Conservation (phyloP, 1,140 invertebrate species). For the Macrobrachium rosenbergii region DNA sequence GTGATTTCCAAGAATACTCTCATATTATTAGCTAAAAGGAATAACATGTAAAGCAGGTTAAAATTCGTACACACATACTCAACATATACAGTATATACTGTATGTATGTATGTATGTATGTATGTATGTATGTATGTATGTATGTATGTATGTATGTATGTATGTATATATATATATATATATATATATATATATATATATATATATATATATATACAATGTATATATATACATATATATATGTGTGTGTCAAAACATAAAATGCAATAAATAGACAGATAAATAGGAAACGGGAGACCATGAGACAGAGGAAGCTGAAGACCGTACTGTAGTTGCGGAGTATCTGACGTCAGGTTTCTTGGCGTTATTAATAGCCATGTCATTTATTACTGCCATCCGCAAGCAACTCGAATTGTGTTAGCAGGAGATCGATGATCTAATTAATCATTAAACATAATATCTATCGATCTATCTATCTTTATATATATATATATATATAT, state of each 20-base stretch:
- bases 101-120: background rate
- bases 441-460: background rate
- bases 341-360: too few relatives aligned
- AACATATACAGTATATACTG: background rate
- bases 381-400: too few relatives aligned
- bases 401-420: too few relatives aligned
- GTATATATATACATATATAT: slow-evolving; percentile 4
- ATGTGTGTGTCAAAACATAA: background rate
- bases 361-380: background rate
- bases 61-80: background rate
- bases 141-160: background rate
- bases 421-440: background rate
- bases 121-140: background rate
- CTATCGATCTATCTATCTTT: too few relatives aligned
- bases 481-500: too few relatives aligned
- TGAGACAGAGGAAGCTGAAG: too few relatives aligned
- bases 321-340: too few relatives aligned
- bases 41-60: background rate
- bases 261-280: too few relatives aligned
- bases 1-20: too few relatives aligned
- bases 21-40: too few relatives aligned
- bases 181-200: slow-evolving; percentile 18
- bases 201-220: slow-evolving; percentile 11
- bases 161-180: background rate
- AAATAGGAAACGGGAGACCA: too few relatives aligned